These are phyloP conservation scores for Tolmerus cingulatus DNA, from an alignment of 2,888 invertebrate genomes.

Conservation along the genomic window DNA sequence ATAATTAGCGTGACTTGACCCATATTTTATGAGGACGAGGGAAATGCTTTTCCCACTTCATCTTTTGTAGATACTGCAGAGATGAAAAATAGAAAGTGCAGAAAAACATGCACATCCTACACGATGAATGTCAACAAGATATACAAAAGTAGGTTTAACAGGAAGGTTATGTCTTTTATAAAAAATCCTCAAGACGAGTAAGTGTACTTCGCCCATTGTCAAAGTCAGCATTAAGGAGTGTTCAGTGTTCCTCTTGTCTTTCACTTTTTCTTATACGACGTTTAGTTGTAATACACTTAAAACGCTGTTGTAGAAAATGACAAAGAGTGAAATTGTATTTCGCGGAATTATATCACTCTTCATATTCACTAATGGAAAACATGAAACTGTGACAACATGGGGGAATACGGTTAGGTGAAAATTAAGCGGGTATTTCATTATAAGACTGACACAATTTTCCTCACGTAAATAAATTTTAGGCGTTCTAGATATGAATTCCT, in stretches of 20 bases:
- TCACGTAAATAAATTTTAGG: not conserved
- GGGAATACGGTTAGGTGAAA: not conserved
- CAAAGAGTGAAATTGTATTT: not conserved
- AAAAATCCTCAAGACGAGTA: not conserved
- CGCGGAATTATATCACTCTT: not conserved
- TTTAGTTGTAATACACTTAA: not conserved
- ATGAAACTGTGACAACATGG: not conserved
- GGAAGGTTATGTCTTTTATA: conserved; percentile 11
- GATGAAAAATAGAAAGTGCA: not conserved
- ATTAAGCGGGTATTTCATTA: not conserved
- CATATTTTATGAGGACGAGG: not conserved
- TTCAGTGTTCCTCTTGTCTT: not conserved
- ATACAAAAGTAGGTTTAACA: conserved; percentile 1
- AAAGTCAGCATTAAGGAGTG: not conserved
- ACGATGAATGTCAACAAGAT: conserved; percentile 1
- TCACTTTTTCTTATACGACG: not conserved
- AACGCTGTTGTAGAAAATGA: not conserved
- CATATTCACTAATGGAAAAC: not conserved
- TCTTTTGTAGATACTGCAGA: not conserved
- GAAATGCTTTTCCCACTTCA: not conserved
- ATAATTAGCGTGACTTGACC: conserved; percentile 9
- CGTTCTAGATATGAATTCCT: not conserved
- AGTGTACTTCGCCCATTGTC: not conserved
- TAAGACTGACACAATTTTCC: not conserved
- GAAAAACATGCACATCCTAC: not conserved